Percentiles rank a stretch among this genome's conserved stretches.
Conservation (phyloP, 30 jellyfish, hydroid and myxozoan species). For the Aurelia coerulea region DNA sequence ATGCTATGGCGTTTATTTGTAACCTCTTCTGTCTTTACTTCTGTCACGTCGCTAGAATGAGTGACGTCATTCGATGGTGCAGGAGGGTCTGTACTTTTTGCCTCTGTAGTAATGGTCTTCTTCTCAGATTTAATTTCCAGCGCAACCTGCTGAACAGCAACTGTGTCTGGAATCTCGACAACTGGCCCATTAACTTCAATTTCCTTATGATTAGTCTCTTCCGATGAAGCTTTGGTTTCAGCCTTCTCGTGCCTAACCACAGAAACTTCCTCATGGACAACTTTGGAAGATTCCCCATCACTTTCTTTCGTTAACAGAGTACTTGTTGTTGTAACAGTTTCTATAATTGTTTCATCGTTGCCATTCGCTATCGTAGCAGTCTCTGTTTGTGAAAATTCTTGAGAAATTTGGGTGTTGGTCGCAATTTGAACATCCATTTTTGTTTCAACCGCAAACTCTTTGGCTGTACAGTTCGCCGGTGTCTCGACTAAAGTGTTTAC, state of each 20-base stretch:
- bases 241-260: background rate
- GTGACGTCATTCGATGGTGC: too few relatives aligned
- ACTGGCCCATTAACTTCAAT: background rate
- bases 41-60: too few relatives aligned
- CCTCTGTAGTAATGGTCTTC: too few relatives aligned
- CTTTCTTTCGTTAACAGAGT: background rate
- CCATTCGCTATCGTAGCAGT: background rate
- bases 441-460: background rate
- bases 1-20: too few relatives aligned
- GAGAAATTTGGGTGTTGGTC: slow-evolving; percentile 20
- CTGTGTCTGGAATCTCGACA: background rate
- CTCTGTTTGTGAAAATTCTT: slow-evolving; percentile 3
- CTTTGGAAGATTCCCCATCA: slow-evolving; percentile 2
- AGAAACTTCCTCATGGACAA: background rate
- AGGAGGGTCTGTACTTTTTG: too few relatives aligned
- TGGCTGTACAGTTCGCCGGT: background rate
- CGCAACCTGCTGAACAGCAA: background rate
- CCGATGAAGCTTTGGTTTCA: slow-evolving; percentile 8
- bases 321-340: background rate
- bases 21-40: too few relatives aligned
- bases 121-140: background rate
- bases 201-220: background rate
- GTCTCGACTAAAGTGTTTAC: too few relatives aligned
- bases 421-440: slow-evolving; percentile 15
- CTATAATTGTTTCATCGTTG: background rate